Conservation (phyloP, 2,888 invertebrate species). For the Drosophila gaucha region DNA sequence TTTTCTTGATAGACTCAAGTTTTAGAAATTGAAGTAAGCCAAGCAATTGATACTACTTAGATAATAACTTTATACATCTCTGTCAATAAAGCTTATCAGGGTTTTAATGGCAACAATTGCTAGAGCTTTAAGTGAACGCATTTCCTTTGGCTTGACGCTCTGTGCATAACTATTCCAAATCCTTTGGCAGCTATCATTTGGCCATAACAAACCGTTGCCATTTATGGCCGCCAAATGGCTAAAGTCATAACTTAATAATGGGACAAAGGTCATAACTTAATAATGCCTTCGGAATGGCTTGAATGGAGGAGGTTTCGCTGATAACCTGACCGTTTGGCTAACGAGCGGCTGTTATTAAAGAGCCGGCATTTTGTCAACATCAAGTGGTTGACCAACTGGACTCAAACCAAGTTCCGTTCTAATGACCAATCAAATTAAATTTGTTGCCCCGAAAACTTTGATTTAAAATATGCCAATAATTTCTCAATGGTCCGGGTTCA, state of each 20-base stretch:
- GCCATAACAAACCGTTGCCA: slow-evolving; percentile 46
- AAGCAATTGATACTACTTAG: neutral
- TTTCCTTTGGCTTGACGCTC: neutral
- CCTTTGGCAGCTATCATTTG: slow-evolving; percentile 56
- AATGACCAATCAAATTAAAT: slow-evolving; percentile 56
- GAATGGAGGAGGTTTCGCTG: slow-evolving; percentile 3
- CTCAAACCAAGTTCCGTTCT: slow-evolving; percentile 21
- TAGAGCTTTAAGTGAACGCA: slow-evolving; percentile 21
- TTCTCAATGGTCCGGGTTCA: slow-evolving; percentile 38
- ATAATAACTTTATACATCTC: slow-evolving; percentile 17
- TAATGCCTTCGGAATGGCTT: slow-evolving; percentile 1
- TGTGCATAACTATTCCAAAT: slow-evolving; percentile 36
- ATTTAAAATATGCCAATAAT: slow-evolving; percentile 71
- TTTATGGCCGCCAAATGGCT: slow-evolving; percentile 58
- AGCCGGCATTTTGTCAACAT: slow-evolving; percentile 39
- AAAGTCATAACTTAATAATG: slow-evolving; percentile 49
- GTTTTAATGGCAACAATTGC: slow-evolving; percentile 19
- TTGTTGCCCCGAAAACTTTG: slow-evolving; percentile 44
- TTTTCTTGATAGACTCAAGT: neutral
- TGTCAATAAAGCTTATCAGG: slow-evolving; percentile 27
- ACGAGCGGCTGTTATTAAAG: slow-evolving; percentile 44
- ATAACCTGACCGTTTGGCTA: slow-evolving; percentile 39
- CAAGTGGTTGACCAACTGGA: slow-evolving; percentile 30
- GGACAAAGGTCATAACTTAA: slow-evolving; percentile 58
- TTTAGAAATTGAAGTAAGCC: neutral